Base-by-base conservation (phyloP, 2,888 invertebrate species). In the Ochropleura plecta region DNA sequence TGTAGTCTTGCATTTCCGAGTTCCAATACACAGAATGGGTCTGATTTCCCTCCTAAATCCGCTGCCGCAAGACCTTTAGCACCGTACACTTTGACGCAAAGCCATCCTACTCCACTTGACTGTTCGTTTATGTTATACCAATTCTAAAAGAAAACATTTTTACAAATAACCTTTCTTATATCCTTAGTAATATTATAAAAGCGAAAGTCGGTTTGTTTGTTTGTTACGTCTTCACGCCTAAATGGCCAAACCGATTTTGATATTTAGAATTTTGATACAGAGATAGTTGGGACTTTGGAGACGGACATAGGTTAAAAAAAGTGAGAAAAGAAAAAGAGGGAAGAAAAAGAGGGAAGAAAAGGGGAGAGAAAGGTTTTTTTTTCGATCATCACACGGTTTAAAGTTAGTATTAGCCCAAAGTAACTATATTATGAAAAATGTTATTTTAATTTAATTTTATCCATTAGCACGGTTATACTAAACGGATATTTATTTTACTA, bases 11-110 rank as follows among this genome's bases (percentile, higher is more conserved):
- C 98, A 92, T 99, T 99, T 18, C 99, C 98, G 82, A 99, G 96
- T 92, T 99, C 99, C 40, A 99, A 94, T 0, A 99, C 99, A 94
- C 99, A 99, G 95, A 99, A 99, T 0, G 99, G 99, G 95, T 99
- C 99, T 65, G 99, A 99, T 93, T 99, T 99, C 4, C 99, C 99
- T 0, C 99, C 99, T 59, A 99, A 97, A 93, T 99, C 99, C 0
- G 99, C 99, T 0, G 99, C 98, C 0, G 98, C 98, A 46, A 99
- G 96, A 3, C 99, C 99, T n/a, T 96, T 96, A 30, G 98, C 98
- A 53, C 97, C 97, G 91, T 97, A 98, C 4, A 99, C 99, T 96
- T 99, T 99, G 0, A 99, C 99, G 40, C 98, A 99, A 0, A 99
- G 96, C 97, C 99, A 98, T 0, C 99, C 99, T 3, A 99, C 98